Base-by-base conservation (phyloP, 2,797 vertebrate species). In the Benthosema pterotum region DNA sequence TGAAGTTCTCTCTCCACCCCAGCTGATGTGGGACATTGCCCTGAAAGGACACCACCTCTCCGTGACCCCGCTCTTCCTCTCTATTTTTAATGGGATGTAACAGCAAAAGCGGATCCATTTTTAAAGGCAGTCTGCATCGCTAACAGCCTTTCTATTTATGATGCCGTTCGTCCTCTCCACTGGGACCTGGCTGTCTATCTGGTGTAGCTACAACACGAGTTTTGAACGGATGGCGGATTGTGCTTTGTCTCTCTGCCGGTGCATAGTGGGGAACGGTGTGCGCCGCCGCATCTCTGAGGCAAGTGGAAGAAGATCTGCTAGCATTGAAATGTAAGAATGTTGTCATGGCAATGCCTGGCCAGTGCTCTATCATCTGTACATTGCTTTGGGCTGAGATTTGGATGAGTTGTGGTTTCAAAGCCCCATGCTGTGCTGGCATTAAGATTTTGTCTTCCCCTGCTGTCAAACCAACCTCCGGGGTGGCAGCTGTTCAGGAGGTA, bases 81-180 rank as follows among this genome's bases (percentile, higher is more conserved):
- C 57, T 55, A 84, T 88, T 81, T 82, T 88, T 87, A 74, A 90
- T 85, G 60, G 28, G 46, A 70, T 22, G 45, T 67, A 73, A 82
- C 71, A 5, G 75, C 60, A 71, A 73, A 65, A 63, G 53, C 16
- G 48, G 62, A 83, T 76, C 49, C 13, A 78, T 65, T 86, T 84
- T 83, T 79, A 66, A 86, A 67, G 25, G 63, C 58, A 14, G 15
- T 52, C 52, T 25, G 54, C 65, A 57, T 73, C 3, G 8, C 64
- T 67, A 67, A 74, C 65, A 60, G 57, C 32, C 12, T 71, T 81
- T 77, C 69, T 81, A 72, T 78, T 77, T 79, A 63, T 67, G 57
- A 77, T 60, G 63, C 2, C 0, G 38, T n/a, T n/a, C 15, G 32
- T 38, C 32, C 32, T 15, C 19, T 63, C 67, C 71, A 62, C 8